Evolutionary conservation across 2,797 vertebrate genomes (phyloP), one percentile per base, ranked within the genome.

Genomic region (Onychomys torridus): DNA sequence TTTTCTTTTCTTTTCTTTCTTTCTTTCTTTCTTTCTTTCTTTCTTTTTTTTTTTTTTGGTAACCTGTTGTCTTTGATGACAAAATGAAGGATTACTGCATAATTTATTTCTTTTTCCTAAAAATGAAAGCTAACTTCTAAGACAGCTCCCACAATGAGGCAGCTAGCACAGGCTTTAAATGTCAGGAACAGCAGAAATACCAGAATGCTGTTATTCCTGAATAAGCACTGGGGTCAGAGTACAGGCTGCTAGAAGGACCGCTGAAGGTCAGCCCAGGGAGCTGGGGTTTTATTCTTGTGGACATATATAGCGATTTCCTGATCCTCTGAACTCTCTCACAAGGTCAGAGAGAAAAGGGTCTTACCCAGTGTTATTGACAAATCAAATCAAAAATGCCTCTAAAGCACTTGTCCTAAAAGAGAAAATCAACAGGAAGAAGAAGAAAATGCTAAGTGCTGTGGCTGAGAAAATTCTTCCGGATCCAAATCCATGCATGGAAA

Each of bases 41-140:
- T 16, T 2, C 8, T 52, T 52, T 59, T n/a, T 79, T 49, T 77
- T 6, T n/a, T 16, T 27, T 16, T n/a, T 69, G 34, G 34, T 2
- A 37, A 89, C 91, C 78, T 97, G 52, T 94, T 97, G 91, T 97
- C 94, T 95, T 13, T 95, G 82, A 92, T 96, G 93, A 92, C 82
- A 97, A 92, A 97, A 93, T 96, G 69, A 97, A 95, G 49, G 89
- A 86, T 94, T 71, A 73, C 43, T 95, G 78, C 16, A 71, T 76
- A 89, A 73, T 19, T 90, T 88, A 91, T 71, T 61, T 83, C 92
- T 17, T 57, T 94, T 89, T 43, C 65, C 46, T 71, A 52, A 94
- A 95, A 95, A 67, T 43, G 77, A 96, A 85, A 95, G 43, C 83
- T 87, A 81, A 91, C 63, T 82, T 49, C 93, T 92, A 49, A 97